Conservation (phyloP, 2,888 invertebrate genomes). For the Drosophila gaucha region DNA sequence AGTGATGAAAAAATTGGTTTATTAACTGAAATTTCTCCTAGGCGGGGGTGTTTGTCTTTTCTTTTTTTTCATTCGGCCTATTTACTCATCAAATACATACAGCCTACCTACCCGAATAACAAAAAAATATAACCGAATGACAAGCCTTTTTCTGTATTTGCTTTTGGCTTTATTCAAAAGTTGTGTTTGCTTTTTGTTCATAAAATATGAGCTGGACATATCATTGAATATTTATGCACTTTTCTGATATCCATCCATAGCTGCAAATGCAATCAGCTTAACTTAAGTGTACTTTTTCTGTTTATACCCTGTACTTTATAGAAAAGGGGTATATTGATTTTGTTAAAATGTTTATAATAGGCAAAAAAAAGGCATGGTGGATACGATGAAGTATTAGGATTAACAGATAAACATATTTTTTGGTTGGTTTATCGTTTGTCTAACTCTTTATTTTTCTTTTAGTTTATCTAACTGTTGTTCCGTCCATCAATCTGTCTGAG, state of each 20-base stretch:
- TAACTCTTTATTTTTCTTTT: too few species aligned
- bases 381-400: neutral
- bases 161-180: constrained; percentile 18
- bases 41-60: constrained; percentile 44
- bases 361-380: too few species aligned
- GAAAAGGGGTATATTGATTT: neutral
- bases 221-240: constrained; percentile 53
- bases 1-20: constrained; percentile 33
- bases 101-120: constrained; percentile 23
- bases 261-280: constrained; percentile 66
- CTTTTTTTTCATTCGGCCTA: constrained; percentile 42
- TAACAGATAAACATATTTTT: too few species aligned
- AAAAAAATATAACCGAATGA: constrained; percentile 19
- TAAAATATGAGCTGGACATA: constrained; percentile 39
- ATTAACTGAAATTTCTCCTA: constrained; percentile 57
- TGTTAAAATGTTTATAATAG: neutral
- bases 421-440: too few species aligned
- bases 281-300: constrained; percentile 36
- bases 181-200: constrained; percentile 39
- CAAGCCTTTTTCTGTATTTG: constrained; percentile 34
- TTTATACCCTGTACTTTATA: neutral
- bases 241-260: constrained; percentile 24
- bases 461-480: too few species aligned
- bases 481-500: too few species aligned
- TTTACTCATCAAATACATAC: constrained; percentile 31